Base-by-base conservation (phyloP, 2,888 invertebrate genomes). In the Cactoblastis cactorum region DNA sequence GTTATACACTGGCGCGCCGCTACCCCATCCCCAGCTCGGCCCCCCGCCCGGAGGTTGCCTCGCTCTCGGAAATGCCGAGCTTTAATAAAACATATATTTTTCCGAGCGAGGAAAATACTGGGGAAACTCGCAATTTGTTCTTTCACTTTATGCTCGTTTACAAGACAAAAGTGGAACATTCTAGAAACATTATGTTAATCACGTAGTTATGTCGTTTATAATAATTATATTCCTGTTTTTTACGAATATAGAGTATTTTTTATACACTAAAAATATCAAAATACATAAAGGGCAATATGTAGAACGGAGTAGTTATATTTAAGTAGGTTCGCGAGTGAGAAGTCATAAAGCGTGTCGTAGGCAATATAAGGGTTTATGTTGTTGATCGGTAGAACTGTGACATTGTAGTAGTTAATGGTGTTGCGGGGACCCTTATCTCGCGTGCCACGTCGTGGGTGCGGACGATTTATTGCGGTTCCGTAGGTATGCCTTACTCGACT, bases 71-170 rank as follows among this genome's bases (percentile, higher is more conserved):
- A 89, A 89, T 85, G 87, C 88, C 87, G 87, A 88, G 89, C 89
- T 88, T 89, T 89, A 89, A 89, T 89, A 89, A 89, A 89, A 89
- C 89, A 89, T 89, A 88, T 87, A 89, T 89, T 89, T 88, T 88
- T 88, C 87, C 86, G 85, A 88, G 87, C 89, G 88, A 83, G 87
- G 87, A 88, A 89, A 89, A 88, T 88, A 86, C 88, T 86, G 88
- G 86, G 87, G 88, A 88, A 88, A 87, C 87, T 89, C 87, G 86
- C 87, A 88, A 89, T 89, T 89, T 89, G 89, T 88, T 89, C 88
- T 88, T 89, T 89, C 89, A 89, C 89, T 89, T 89, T 89, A 89
- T 87, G 86, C 87, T 86, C 89, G 88, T 89, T 89, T 89, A 89
- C 88, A 87, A 89, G 89, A 89, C 88, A 89, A 89, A 89, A 89